These are phyloP conservation scores for Cyprinodon brontotheroides DNA, from an alignment of 2,113 vertebrate species.

Conservation along the genomic window DNA sequence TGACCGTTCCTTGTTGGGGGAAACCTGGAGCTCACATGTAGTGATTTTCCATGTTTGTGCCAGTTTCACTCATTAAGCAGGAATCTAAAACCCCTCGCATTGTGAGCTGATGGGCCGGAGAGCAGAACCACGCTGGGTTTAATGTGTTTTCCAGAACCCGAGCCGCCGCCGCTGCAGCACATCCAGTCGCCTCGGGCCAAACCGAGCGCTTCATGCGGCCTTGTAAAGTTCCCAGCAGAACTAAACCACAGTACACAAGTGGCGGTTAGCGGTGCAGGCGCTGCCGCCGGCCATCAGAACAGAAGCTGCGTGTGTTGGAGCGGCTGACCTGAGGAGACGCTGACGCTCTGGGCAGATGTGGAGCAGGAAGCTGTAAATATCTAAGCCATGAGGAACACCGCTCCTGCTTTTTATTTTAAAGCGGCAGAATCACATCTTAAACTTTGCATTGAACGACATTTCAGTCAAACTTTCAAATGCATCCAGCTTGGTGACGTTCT, in stretches of 20 bases:
- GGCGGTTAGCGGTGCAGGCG: neutral
- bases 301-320: slow-evolving; percentile 9
- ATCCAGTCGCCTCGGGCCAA: slow-evolving; percentile 47
- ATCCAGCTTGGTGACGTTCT: neutral
- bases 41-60: neutral
- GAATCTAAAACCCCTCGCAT: slow-evolving; percentile 1
- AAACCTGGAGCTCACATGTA: too few species aligned
- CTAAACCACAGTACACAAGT: slow-evolving; percentile 25
- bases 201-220: slow-evolving; percentile 43
- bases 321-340: slow-evolving; percentile 1
- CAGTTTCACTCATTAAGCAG: slow-evolving; percentile 13
- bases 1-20: too few species aligned
- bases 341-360: neutral
- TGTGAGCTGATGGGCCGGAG: neutral
- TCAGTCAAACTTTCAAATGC: neutral
- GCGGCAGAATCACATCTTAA: neutral
- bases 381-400: neutral
- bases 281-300: slow-evolving; percentile 11
- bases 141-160: slow-evolving; percentile 59
- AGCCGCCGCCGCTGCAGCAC: too few species aligned
- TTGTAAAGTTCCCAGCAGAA: slow-evolving; percentile 61
- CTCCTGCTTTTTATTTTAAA: neutral
- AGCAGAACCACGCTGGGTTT: neutral
- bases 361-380: slow-evolving; percentile 19
- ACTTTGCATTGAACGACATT: neutral